Percentiles rank a stretch among this genome's conserved stretches.
phyloP scores from a whole-genome alignment of 2,888 invertebrate species.

The Candidula unifasciata region DNA sequence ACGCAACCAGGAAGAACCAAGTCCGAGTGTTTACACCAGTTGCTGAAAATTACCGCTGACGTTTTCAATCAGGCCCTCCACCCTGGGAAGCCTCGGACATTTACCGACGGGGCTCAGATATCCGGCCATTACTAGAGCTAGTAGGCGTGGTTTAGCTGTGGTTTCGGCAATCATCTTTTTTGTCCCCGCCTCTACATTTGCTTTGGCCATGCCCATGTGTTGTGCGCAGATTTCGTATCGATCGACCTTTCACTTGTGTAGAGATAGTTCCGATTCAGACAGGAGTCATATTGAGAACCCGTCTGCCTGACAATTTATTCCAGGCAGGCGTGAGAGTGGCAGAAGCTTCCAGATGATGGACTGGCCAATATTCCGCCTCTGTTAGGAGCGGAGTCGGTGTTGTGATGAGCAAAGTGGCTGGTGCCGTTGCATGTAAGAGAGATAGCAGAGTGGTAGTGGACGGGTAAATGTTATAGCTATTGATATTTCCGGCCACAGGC shows the following conservation, averaged over 20 bases:
- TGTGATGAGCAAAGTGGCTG: not conserved
- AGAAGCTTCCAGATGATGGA: slow-evolving; percentile 23
- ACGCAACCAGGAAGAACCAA: not conserved
- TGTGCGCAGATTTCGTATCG: slow-evolving; percentile 27
- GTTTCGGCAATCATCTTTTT: not conserved
- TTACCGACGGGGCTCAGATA: slow-evolving; percentile 42
- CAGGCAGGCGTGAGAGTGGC: slow-evolving; percentile 29
- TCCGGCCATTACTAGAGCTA: slow-evolving; percentile 28
- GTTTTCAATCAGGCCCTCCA: slow-evolving; percentile 53
- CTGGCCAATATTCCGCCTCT: slow-evolving; percentile 22
- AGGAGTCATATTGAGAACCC: not conserved
- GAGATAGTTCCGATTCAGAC: not conserved
- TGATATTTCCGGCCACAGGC: too few relatives aligned
- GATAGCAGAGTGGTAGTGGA: not conserved
- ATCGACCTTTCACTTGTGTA: slow-evolving; percentile 11
- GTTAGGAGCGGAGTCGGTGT: not conserved
- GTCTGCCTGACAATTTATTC: slow-evolving; percentile 19
- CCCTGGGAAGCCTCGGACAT: slow-evolving; percentile 40
- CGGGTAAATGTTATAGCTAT: too few relatives aligned
- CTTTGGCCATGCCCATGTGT: slow-evolving; percentile 26
- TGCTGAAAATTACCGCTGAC: slow-evolving; percentile 52
- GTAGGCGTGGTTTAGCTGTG: slow-evolving; percentile 48
- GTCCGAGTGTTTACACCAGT: slow-evolving; percentile 53
- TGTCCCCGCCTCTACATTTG: slow-evolving; percentile 12
- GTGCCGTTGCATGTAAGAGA: not conserved